These are phyloP conservation scores for Eretmocerus hayati DNA, from an alignment of 2,888 invertebrate species.

Conservation along the genomic window DNA sequence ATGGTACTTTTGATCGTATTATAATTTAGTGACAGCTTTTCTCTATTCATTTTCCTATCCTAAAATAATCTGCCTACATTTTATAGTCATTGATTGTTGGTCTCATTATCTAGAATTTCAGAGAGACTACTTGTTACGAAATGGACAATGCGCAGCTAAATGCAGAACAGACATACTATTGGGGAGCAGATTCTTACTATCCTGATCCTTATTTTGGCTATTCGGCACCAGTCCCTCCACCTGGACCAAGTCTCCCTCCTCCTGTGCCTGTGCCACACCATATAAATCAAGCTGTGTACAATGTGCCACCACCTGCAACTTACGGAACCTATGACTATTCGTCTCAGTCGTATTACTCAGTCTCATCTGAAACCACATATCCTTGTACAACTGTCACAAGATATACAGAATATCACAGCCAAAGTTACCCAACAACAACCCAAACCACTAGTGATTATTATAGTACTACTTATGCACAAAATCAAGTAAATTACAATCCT, in stretches of 20 bases:
- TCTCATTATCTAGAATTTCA: constrained; percentile 4
- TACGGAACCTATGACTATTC: constrained; percentile 16
- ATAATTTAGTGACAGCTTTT: too few relatives aligned
- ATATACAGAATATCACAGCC: constrained; percentile 10
- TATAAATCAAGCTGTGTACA: neutral
- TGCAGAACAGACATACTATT: constrained; percentile 14
- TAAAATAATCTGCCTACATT: too few relatives aligned
- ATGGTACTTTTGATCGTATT: too few relatives aligned
- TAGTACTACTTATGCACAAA: constrained; percentile 24
- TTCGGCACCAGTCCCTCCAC: neutral
- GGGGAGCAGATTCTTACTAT: constrained; percentile 14
- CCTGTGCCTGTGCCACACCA: constrained; percentile 1
- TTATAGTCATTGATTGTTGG: neutral
- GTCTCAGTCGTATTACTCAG: constrained; percentile 10
- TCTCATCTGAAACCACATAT: constrained; percentile 8
- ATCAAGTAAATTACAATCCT: constrained; percentile 21
- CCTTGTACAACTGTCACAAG: constrained; percentile 2
- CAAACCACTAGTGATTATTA: constrained; percentile 24
- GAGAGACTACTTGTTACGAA: constrained; percentile 14
- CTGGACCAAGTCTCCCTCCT: neutral
- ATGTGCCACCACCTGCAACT: constrained; percentile 4
- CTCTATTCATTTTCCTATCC: too few relatives aligned
- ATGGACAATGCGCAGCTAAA: constrained; percentile 18
- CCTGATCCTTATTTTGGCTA: constrained; percentile 2
- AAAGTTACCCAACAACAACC: neutral